Conservation (phyloP, 2,888 invertebrate genomes). For the Eristalinus aeneus region DNA sequence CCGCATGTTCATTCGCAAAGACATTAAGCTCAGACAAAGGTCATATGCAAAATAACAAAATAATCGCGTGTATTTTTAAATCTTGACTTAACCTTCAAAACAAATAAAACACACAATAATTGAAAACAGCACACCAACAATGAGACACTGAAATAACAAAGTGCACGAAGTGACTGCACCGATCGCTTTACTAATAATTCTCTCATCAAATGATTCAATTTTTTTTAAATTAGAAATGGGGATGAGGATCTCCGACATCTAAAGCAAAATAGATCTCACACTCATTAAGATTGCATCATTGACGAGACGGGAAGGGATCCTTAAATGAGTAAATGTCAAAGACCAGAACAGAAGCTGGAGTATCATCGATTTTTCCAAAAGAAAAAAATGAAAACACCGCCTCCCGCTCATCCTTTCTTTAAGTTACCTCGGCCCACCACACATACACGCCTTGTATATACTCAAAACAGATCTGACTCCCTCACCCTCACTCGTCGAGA, state of each 20-base stretch:
- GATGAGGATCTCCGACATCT: background rate
- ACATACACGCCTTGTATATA: conserved; percentile 43
- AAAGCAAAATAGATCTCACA: background rate
- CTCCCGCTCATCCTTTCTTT: background rate
- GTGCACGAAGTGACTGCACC: background rate
- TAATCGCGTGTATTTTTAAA: background rate
- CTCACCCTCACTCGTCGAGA: conserved; percentile 26
- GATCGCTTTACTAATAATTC: background rate
- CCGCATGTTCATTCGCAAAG: background rate
- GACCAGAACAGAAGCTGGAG: conserved; percentile 37
- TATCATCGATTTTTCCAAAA: conserved; percentile 59
- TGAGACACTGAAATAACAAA: background rate
- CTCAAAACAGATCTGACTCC: conserved; percentile 21
- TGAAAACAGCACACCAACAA: background rate
- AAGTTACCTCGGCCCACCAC: background rate
- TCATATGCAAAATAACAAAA: background rate
- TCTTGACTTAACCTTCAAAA: background rate
- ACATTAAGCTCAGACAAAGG: background rate
- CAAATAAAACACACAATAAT: background rate
- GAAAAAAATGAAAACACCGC: conserved; percentile 18
- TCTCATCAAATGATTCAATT: conserved; percentile 21
- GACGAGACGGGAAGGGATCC: no score
- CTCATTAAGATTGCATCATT: conserved; percentile 51
- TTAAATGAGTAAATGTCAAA: conserved; percentile 50
- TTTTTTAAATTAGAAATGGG: conserved; percentile 4